Evolutionary conservation across 1,140 invertebrate genomes (phyloP), one percentile per base, ranked within the genome.

Genomic region (Probaryconus sp.): DNA sequence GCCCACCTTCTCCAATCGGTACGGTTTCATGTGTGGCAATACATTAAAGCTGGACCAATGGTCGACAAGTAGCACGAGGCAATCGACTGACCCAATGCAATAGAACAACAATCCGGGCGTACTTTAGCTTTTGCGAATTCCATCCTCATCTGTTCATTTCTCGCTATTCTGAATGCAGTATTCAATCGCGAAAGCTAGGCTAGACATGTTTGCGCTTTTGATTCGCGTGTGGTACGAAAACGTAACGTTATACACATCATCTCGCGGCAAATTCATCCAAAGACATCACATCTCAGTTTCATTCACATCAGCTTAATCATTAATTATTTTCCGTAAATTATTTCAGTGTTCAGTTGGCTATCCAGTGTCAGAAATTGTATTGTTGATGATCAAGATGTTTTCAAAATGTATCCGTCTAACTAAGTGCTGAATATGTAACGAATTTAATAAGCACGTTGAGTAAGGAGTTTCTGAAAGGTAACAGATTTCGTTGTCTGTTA

Each of bases 61-160:
- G 77, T 71, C 73, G 75, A 48, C 84, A 88, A 88, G 85, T 88
- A 56, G 85, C 79, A 85, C 85, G 85, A 88, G 86, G 86, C 60
- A 80, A 86, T 88, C 85, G 72, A 84, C 80, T 79, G 76, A 55
- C 70, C 73, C 74, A 84, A 82, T 82, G 82, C 78, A 85, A 84
- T 80, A 83, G 79, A 64, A 79, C 75, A 81, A 82, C 77, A 71
- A 78, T 71, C 71, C 73, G 51, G 67, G 63, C 72, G 56, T 40
- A 75, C 71, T 79, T 67, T 75, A 67, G 38, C 73, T 77, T 81
- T 79, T 79, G 71, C 72, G 60, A 73, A 80, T 78, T 80, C 78
- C 67, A 79, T 81, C 79, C 69, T 76, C 76, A 78, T 77, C 58
- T 79, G 45, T 74, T 71, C 45, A 61, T 53, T 67, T 78, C 68